Conservation (phyloP, 2,797 vertebrate species). For the Gila robusta region DNA sequence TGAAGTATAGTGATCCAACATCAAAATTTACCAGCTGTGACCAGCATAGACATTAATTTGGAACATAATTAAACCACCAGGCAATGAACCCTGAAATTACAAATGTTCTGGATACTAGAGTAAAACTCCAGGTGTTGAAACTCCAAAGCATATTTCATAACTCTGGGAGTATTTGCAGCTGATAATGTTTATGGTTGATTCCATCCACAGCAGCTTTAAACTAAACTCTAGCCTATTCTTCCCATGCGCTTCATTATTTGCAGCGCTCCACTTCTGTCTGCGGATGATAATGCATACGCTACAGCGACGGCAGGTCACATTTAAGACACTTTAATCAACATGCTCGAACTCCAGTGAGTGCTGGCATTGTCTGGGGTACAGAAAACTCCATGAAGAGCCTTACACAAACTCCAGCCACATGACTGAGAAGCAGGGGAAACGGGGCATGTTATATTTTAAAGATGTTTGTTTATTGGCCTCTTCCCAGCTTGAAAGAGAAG, state of each 20-base stretch:
- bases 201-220: constrained; percentile 20
- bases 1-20: background rate
- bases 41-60: background rate
- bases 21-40: background rate
- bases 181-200: constrained; percentile 24
- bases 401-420: background rate
- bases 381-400: background rate
- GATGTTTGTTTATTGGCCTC: constrained; percentile 22
- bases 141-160: constrained; percentile 3
- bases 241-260: constrained; percentile 17
- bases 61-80: background rate
- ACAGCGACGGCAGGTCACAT: background rate
- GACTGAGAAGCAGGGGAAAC: background rate
- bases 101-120: background rate
- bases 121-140: constrained; percentile 12
- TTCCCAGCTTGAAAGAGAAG: constrained; percentile 30
- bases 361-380: background rate
- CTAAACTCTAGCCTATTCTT: constrained; percentile 9
- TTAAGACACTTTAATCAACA: constrained; percentile 21
- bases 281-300: constrained; percentile 1
- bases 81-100: background rate
- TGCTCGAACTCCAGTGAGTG: background rate
- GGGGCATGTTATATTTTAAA: background rate
- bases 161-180: constrained; percentile 1
- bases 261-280: constrained; percentile 39